Evolutionary conservation across 2,888 invertebrate genomes (phyloP), one percentile per base, ranked within the genome.

Genomic region (Portevinia maculata): DNA sequence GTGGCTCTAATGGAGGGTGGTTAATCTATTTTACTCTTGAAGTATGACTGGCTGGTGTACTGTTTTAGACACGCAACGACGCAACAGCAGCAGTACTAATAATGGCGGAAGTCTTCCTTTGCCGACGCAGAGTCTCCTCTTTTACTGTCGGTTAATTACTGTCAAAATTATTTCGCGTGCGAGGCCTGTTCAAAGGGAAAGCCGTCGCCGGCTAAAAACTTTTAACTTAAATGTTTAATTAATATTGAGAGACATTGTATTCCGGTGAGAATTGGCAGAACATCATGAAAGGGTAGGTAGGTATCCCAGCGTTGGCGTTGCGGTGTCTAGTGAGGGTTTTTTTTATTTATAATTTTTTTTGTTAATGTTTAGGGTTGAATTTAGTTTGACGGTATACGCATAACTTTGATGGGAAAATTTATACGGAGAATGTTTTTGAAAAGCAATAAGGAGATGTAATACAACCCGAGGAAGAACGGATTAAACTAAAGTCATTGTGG

Each of bases 1-100:
- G 74, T 60, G 75, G 79, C 79, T 79, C 79, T 79, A 79, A 79
- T 79, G 75, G 79, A 74, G 79, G 75, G 75, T 79, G 79, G 79
- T 79, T 79, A 75, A 79, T 79, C 79, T 79, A 79, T 79, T 79
- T 79, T 79, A 64, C 79, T 44, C 19, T 74, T 74, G 64, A 73
- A 79, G 74, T 79, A 79, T 74, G 79, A 67, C 73, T 74, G 52
- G 41, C 8, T 64, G 48, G 62, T 62, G 71, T 60, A 37, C 64
- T 78, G 73, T 62, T 60, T 62, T 39, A 62, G 79, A 69, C 67
- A 74, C 62, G 62, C 71, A 65, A 64, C 24, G 53, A 28, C 30
- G 30, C 52, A 52, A 52, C 30, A 48, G 13, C 30, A 60, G 53
- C 28, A 11, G 34, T 9, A 11, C 9, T 9, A 34, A n/a, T 7